Evolutionary conservation across 2,888 invertebrate genomes (phyloP), one percentile per base, ranked within the genome.

Genomic region (Trichopoda pennipes): DNA sequence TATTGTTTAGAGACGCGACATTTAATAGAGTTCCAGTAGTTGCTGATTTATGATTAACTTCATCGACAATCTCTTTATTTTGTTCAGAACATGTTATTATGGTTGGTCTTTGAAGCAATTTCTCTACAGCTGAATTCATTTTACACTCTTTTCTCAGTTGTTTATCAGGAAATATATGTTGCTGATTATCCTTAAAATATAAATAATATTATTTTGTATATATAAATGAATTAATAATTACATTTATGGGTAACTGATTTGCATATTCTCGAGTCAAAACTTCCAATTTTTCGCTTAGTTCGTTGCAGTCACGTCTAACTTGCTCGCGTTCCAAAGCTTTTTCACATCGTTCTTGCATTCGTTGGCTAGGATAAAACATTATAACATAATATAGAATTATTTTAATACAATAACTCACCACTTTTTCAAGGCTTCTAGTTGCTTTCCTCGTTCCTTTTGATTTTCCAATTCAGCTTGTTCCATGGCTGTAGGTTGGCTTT

Each of bases 51-150:
- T 75, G 47, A 14, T 47, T 12, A 17, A 0, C 55, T 14, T 42
- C 47, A 6, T 16, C 17, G 9, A 4, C 6, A 12, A 8, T 28
- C 1, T 16, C 10, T 7, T 60, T 56, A 23, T 77, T 63, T 3
- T 89, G 84, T 74, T 89, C 88, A 0, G 90, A 88, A 19, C 90
- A 90, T 0, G 91, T 91, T 17, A 91, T 89, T 14, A 91, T 86
- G 1, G 88, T 87, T 3, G 90, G 90, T n/a, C 88, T 87, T 73
- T 87, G 83, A 3, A 91, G 81, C 74, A 91, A 85, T 83, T 91
- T 91, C 83, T 93, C 92, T 81, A 93, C 90, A 0, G 91, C 92
- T 51, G 92, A 90, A 84, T 93, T 93, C 87, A 94, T 91, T 79
- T 91, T 91, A 64, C 90, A 89, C 84, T 93, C 93, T 55, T 91